Base-by-base conservation (phyloP, 92 coral and sea anemone species). In the Umimayanthus kanabou region DNA sequence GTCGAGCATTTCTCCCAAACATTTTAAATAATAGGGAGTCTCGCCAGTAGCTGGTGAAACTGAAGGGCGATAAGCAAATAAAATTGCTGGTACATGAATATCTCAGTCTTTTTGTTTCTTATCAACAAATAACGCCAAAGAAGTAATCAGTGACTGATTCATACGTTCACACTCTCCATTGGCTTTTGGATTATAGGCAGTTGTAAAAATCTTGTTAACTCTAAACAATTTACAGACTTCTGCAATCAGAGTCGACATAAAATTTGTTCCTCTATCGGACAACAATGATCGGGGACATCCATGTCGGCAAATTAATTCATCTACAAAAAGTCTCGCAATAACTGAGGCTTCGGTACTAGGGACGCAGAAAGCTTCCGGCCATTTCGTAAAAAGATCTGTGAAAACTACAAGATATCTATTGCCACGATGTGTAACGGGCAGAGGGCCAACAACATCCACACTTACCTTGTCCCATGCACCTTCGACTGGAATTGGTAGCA, bases 291-390 rank as follows among this genome's bases (percentile, higher is more conserved):
- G 49, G 23, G 88, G 88, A 29, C 29, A 39, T 20, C 88, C 88
- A 67, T 85, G 88, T 7, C 80, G 87, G 6, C 87, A 57, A 8
- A 81, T 70, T 1, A 83, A 0, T 2, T 28, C 72, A 37, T 80
- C 50, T 5, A 80, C 75, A 23, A 80, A 57, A n/a, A 80, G 76
- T 20, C 29, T 39, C 4, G 90, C 90, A 6, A 88, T 85, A 14
- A 86, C 71, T 2, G 43, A n/a, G 0, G 87, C 90, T 28, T 80
- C 58, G 16, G 73, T 77, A 25, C 76, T 80, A 1, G 90, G 90
- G 2, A 91, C 89, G 2, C 92, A 65, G 47, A 93, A 93, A 14
- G 87, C 88, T 69, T 93, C 96, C 7, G 90, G 91, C 96, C 96
- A 93, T 20, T 81, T 76, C 1, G 94, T 89, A 3, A 92, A 79